Evolutionary conservation across 2,797 vertebrate genomes (phyloP), one percentile per base, ranked within the genome.

Genomic region (Craterocephalus amniculus): DNA sequence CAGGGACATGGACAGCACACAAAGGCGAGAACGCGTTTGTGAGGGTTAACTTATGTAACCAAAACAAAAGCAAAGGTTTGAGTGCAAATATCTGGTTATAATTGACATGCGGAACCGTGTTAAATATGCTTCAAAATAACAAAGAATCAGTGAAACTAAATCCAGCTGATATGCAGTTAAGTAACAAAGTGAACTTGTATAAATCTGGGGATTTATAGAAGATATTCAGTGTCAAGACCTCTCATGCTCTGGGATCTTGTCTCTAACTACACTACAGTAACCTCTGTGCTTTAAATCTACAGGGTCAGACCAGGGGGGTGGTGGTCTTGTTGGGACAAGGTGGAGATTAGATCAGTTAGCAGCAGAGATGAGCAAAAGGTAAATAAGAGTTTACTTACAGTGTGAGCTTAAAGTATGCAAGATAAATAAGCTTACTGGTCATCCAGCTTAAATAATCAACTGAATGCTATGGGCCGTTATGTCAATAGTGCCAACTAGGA

Each of bases 1-100:
- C 95, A 70, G 8, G 18, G 5, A 62, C 16, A 73, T 20, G 13
- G 71, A 64, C 55, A 69, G 16, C 54, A 61, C 54, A 61, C 18
- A 31, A 49, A 74, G 12, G 6, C 0, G 20, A 57, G 43, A 4
- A 29, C 29, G 56, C 0, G 40, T 52, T 31, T n/a, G 48, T n/a
- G 13, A 32, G 34, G 13, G 8, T 51, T 67, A 43, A 1, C 40
- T 74, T 55, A 52, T 48, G 10, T 49, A 74, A 84, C 58, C n/a
- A 4, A 29, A 0, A 16, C 58, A 79, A 70, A 80, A 35, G 40
- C 2, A 35, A 24, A 18, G 10, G 12, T 38, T 29, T 29, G 29
- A 6, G 54, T 52, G 58, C 80, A 57, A 3, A 26, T 70, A 74
- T 62, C 58, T 58, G 31, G 27, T 24, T 1, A 35, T 55, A 29